Base-by-base conservation (phyloP, 1,140 invertebrate species). In the Bombus vancouverensis region DNA sequence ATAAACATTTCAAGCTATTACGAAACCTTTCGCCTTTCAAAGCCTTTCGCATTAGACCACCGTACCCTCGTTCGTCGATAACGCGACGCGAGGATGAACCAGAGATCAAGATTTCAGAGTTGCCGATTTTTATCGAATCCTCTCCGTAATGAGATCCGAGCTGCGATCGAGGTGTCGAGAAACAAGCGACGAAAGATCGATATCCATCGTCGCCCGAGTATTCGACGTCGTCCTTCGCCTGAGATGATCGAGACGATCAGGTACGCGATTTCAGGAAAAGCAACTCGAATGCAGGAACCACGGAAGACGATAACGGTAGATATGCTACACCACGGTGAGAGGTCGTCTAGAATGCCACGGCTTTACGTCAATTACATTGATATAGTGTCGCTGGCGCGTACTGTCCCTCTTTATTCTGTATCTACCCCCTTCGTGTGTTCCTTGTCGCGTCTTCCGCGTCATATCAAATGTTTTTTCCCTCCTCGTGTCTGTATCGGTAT, bases 351-450 rank as follows among this genome's bases (percentile, higher is more conserved):
- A 78, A 89, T 72, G 81, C 32, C 83, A 71, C 79, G 83, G 91
- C 73, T 92, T 92, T 91, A 92, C 89, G 91, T 91, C 91, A 92
- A 91, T 92, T 92, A 92, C 89, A 91, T 91, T 92, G 91, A 92
- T 91, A 91, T 91, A 89, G 88, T 91, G 88, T 88, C 85, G 79
- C 42, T 81, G 53, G 39, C 42, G 59, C 59, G 53, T 83, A 28
- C 47, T 73, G 66, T 75, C 76, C 78, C 71, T 87, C 68, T 82
- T 89, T 62, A 75, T 85, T 74, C 85, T 71, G 10, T 65, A 53
- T 74, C 57, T 71, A 74, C 53, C 77, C 65, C 70, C 22, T 39
- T n/a, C n/a, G 71, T 13, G 57, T 86, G 47, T 53, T 22, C 39
- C n/a, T 28, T 62, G 83, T 53, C 59, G 39, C 25, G 44, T 86